Percentiles rank a stretch among this genome's conserved stretches.
phyloP scores from a whole-genome alignment of 2,888 invertebrate species.

The Acleris laterana region DNA sequence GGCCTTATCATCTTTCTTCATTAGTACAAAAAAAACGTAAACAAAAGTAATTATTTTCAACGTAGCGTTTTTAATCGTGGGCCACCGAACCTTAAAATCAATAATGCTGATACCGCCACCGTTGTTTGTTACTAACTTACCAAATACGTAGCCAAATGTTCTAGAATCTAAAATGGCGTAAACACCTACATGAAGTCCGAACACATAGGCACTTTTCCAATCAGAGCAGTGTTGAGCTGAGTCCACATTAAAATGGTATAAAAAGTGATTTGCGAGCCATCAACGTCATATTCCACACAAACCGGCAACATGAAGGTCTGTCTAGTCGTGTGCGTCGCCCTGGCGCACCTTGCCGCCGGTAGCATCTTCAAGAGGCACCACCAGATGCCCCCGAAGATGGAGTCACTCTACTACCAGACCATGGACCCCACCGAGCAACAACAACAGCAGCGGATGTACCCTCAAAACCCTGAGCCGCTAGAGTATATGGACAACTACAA shows the following conservation, averaged over 20 bases:
- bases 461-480: constrained; percentile 51
- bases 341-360: constrained; percentile 62
- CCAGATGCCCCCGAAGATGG: constrained; percentile 39
- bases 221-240: constrained; percentile 46
- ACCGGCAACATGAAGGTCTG: constrained; percentile 70
- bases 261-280: constrained; percentile 43
- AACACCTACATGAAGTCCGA: neutral
- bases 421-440: constrained; percentile 47
- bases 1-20: too few relatives aligned
- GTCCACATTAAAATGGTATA: constrained; percentile 50
- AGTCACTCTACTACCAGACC: neutral
- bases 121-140: neutral
- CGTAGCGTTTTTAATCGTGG: neutral
- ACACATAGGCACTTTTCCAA: neutral
- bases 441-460: constrained; percentile 40
- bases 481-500: constrained; percentile 51
- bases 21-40: too few relatives aligned
- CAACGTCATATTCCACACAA: constrained; percentile 48
- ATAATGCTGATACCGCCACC: neutral
- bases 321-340: constrained; percentile 65
- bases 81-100: neutral
- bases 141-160: neutral
- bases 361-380: constrained; percentile 62
- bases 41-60: neutral
- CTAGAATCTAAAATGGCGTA: neutral